Base-by-base conservation (phyloP, 2,797 vertebrate species). In the Hippopotamyrus pictus region DNA sequence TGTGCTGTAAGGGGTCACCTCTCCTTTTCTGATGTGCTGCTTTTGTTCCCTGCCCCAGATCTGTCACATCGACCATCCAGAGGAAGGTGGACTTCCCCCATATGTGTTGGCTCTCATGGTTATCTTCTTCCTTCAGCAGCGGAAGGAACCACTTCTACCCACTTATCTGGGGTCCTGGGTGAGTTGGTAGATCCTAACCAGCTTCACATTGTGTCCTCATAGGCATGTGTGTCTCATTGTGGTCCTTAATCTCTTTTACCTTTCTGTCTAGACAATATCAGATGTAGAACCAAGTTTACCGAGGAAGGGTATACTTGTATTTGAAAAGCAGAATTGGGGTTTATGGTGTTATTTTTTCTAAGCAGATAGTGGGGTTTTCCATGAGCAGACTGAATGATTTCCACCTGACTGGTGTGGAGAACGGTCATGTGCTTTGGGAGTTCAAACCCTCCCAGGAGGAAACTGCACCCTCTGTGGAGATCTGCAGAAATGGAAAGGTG, bases 91-190 rank as follows among this genome's bases (percentile, higher is more conserved):
- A 8, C 94, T 99, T 90, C 96, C 98, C 0, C 95, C 97, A 0
- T 98, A 99, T 0, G 95, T 97, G 65, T 96, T 98, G 33, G 95
- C 96, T 88, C 95, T 99, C 84, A 97, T 99, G 98, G 96, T 97
- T 73, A 94, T 99, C 93, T 99, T 96, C 95, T 99, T 98, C 92
- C 95, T 99, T 88, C 98, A 99, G 89, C 98, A 99, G 91, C 97
- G 97, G 92, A 97, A 95, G 91, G 96, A 97, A 62, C 93, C 97
- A 46, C 92, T 98, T 91, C 94, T 99, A 76, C 98, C 98, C 22
- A 95, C 96, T 9, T 99, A 98, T 92, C 95, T 88, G 87, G 88
- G 88, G 46, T 37, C 59, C 79, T 46, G 59, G 89, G 79, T 88
- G 25, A 87, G 79, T 48, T 53, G 76, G 7, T 79, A 6, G 48